Base-by-base conservation (phyloP, 2,888 invertebrate genomes). In the Amiota mariae region DNA sequence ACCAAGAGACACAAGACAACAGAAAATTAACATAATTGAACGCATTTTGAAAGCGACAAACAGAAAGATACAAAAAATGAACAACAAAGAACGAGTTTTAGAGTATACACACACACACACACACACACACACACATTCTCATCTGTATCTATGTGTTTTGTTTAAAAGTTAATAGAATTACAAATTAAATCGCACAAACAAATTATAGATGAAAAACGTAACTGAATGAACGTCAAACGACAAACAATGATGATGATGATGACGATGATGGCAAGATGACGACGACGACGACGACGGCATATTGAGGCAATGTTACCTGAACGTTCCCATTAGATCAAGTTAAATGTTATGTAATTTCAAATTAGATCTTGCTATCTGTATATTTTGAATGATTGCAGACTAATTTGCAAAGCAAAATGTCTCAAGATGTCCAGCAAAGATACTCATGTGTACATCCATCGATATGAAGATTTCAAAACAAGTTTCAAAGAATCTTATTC, bases 1-100 rank as follows among this genome's bases (percentile, higher is more conserved):
- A 36, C 36, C 36, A 36, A 36, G 36, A 36, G 2, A 36, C 6
- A 36, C 36, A 36, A 36, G 4, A 36, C 36, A 36, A 36, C 36
- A 84, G 79, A 80, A 74, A 83, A 83, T 83, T 85, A 83, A 85
- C 83, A 83, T 83, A 83, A 83, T 83, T 83, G 83, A 83, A 81
- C 78, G 82, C 54, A 68, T 68, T 68, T 68, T 68, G 67, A 68
- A 68, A 68, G 24, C 12, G 20, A 36, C 36, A n/a, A 56, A 13
- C 56, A n/a, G 64, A 46, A 46, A 46, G 47, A 15, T 76, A 79
- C 77, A 76, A 66, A 73, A 36, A 36, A 36, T 36, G 36, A 36
- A 36, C 36, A 77, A 79, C 76, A 81, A 48, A 78, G 81, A 80
- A 76, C 76, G 79, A 78, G 78, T 78, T 79, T 81, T 71, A 20